Base-by-base conservation (phyloP, 2,113 vertebrate genomes). In the Petromus typicus region DNA sequence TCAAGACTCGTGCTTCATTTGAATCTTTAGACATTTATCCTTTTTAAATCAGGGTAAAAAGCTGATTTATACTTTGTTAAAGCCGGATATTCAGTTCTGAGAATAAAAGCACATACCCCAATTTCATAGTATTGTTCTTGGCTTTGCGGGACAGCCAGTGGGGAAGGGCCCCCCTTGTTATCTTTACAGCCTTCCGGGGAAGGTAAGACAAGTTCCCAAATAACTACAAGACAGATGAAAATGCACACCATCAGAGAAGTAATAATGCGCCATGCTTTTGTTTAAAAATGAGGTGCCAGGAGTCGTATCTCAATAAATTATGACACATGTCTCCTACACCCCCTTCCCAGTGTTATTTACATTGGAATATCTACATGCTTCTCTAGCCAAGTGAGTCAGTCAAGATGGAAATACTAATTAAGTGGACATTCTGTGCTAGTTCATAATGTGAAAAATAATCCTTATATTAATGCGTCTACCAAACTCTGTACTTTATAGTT, bases 201-300 rank as follows among this genome's bases (percentile, higher is more conserved):
- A 83, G 59, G 40, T 92, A 91, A 96, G 78, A 86, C 17, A 81
- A 84, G 45, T 94, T 96, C 80, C 89, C 59, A 94, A 84, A 75
- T 95, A 87, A 96, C 59, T 63, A 57, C 45, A 30, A 56, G 64
- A 92, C 56, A 94, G 76, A 84, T 54, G 91, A 80, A 97, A 96
- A 89, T 78, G 32, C 13, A 66, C 56, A 67, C 57, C 63, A 90
- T 97, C 91, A 95, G 86, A 61, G 73, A 96, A 96, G 40, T 61
- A 96, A 96, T 89, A 89, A 79, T 93, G 59, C 34, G 54, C 75
- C 86, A 2, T 86, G 5, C 0, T 83, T 90, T 94, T 86, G 73
- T 96, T 97, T 94, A 89, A 97, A 97, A 95, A 97, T 96, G 79
- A 96, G 43, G 96, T 96, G 93, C 89, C 75, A 71, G 64, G 25